Evolutionary conservation across 2,797 vertebrate genomes (phyloP).

Genomic region (Ctenopoma kingsleyae): DNA sequence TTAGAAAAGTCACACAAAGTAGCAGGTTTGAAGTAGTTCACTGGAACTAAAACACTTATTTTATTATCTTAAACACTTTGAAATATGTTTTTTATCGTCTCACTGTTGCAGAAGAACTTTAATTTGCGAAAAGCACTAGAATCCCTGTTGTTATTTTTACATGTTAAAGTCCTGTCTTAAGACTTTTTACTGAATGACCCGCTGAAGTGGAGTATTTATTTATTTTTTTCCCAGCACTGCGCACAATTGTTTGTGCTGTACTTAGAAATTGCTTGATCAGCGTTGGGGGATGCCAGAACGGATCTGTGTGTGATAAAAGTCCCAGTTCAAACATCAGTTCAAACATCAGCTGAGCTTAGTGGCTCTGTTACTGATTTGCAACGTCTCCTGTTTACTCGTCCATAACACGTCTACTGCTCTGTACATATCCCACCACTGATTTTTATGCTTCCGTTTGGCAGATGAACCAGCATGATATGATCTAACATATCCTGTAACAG

Average conservation of each 20-base stretch:
- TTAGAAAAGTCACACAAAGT: no score
- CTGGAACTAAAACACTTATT: no score
- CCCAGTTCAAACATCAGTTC: constrained; percentile 12
- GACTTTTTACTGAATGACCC: constrained; percentile 9
- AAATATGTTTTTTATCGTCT: no score
- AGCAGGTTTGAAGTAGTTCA: no score
- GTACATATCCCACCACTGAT: constrained; percentile 12
- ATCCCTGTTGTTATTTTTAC: neutral
- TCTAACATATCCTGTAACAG: constrained; percentile 45
- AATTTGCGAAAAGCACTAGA: neutral
- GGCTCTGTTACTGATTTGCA: constrained; percentile 71
- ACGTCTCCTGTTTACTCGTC: constrained; percentile 38
- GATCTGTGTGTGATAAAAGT: constrained; percentile 54
- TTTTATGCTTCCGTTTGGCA: constrained; percentile 41
- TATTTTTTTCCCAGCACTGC: neutral
- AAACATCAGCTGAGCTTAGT: constrained; percentile 64
- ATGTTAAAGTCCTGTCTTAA: neutral
- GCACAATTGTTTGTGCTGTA: constrained; percentile 14
- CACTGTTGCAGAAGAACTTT: neutral
- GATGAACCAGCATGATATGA: constrained; percentile 35
- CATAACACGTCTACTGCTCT: constrained; percentile 4
- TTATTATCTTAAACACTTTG: no score
- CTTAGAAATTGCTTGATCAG: constrained; percentile 58
- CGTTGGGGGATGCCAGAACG: constrained; percentile 36
- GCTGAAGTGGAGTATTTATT: constrained; percentile 2